These are phyloP conservation scores for Poecilobothrus nobilitatus DNA, from an alignment of 2,888 invertebrate species.

Conservation along the genomic window DNA sequence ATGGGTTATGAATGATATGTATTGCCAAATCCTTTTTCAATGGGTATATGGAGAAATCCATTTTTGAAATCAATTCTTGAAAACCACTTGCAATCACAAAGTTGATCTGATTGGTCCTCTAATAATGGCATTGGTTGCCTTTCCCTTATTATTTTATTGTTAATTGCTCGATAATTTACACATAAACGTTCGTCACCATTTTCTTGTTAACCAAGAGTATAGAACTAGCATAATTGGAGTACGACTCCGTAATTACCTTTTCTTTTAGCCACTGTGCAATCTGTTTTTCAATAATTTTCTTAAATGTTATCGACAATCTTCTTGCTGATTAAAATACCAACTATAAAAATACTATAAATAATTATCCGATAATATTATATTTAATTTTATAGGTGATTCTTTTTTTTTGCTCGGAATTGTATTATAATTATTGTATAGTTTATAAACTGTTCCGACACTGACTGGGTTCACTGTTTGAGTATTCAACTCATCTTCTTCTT, in stretches of 20 bases:
- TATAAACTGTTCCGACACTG: background rate
- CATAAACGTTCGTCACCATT: conserved; percentile 25
- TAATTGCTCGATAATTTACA: conserved; percentile 23
- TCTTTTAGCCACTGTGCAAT: conserved; percentile 22
- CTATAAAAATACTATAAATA: no score
- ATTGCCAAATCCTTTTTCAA: conserved; percentile 31
- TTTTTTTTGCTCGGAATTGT: background rate
- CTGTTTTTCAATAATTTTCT: conserved; percentile 26
- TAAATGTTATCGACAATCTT: conserved; percentile 26
- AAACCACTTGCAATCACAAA: conserved; percentile 29
- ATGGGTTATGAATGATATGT: no score
- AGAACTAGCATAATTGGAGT: conserved; percentile 28
- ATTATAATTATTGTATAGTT: background rate
- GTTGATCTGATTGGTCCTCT: conserved; percentile 30
- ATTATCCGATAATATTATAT: conserved; percentile 11
- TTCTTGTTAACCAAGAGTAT: conserved; percentile 28
- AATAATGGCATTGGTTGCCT: conserved; percentile 25
- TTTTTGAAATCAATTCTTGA: no score
- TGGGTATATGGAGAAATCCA: no score
- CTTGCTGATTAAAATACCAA: conserved; percentile 25
- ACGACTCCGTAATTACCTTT: conserved; percentile 19
- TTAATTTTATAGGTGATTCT: background rate
- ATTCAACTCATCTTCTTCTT: background rate
- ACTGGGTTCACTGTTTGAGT: background rate
- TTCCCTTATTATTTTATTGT: background rate